A percentile compares a stretch with the other conserved stretches of the same genome.
Evolutionary conservation across 2,797 vertebrate species (phyloP).

Genomic region (Characodon lateralis): DNA sequence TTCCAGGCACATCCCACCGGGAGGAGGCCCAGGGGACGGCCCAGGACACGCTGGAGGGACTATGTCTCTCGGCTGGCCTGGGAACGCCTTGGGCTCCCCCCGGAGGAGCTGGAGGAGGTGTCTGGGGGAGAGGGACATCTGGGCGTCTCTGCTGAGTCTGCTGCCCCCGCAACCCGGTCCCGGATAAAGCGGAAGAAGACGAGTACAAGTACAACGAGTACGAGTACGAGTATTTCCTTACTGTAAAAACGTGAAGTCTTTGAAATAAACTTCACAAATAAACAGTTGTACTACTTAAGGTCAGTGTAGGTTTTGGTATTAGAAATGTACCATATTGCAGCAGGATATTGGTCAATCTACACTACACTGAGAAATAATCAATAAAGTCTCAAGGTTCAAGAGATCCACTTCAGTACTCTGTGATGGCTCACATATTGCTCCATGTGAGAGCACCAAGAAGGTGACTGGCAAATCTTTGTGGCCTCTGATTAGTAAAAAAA

Average conservation of each 20-base stretch:
- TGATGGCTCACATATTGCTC: slow-evolving; percentile 13
- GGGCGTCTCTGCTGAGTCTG: too few species aligned
- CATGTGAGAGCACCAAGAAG: slow-evolving; percentile 27
- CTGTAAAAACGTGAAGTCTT: background rate
- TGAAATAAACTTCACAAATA: background rate
- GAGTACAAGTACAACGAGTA: too few species aligned
- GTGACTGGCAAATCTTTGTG: slow-evolving; percentile 44
- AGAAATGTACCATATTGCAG: background rate
- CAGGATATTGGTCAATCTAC: background rate
- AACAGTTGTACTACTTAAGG: background rate
- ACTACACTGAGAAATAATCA: slow-evolving; percentile 30
- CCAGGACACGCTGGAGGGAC: too few species aligned
- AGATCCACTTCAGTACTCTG: slow-evolving; percentile 34
- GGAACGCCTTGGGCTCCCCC: too few species aligned
- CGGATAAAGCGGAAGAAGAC: too few species aligned
- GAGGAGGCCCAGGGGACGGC: too few species aligned
- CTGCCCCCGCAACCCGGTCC: too few species aligned
- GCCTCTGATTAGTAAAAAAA: slow-evolving; percentile 63
- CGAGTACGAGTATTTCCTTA: too few species aligned
- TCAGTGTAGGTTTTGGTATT: background rate
- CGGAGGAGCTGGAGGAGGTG: too few species aligned
- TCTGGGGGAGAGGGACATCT: too few species aligned
- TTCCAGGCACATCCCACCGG: too few species aligned
- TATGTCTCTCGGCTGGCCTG: too few species aligned
- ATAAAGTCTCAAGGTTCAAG: slow-evolving; percentile 1